Evolutionary conservation across 2,888 invertebrate species (phyloP), one percentile per base, ranked within the genome.

Genomic region (Andrena chrysosceles): DNA sequence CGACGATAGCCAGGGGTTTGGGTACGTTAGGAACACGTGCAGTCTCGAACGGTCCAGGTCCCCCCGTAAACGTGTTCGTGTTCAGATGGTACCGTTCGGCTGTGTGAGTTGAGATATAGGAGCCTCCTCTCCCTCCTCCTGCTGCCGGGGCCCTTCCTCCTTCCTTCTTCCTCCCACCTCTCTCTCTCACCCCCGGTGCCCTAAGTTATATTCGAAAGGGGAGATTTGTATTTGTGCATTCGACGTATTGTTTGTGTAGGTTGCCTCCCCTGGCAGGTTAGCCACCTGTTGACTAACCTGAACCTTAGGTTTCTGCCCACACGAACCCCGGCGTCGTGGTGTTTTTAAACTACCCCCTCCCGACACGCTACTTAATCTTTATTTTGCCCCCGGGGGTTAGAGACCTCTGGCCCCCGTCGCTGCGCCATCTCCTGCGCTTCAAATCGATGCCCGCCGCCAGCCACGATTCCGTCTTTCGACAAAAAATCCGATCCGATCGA

Each of bases 21-120:
- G 92, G 91, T 93, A 93, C 93, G 93, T 93, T 93, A 93, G 91
- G 92, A 93, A 93, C 93, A 93, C 93, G 93, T 93, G 93, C 93
- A 93, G 93, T 91, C 92, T 92, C 91, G 91, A 93, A 92, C 93
- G 92, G 93, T 92, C 92, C 91, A 92, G 90, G 86, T 85, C 86
- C 85, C 83, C 82, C 89, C 88, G 88, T 91, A 91, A 93, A 93
- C 91, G 92, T 91, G 92, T 92, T 91, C 90, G 90, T 88, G 91
- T 91, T 91, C 90, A 88, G 91, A 92, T 89, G 90, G 91, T 89
- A 85, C 90, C 85, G 82, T 70, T 73, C 81, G 83, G 67, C 81
- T 90, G 92, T 93, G 90, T 92, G 90, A 89, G 93, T 91, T 90
- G 89, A 91, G 91, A 93, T 91, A 92, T 89, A 92, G 89, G 89